Conservation (phyloP, 2,888 invertebrate species). For the Fragum whitleyi region DNA sequence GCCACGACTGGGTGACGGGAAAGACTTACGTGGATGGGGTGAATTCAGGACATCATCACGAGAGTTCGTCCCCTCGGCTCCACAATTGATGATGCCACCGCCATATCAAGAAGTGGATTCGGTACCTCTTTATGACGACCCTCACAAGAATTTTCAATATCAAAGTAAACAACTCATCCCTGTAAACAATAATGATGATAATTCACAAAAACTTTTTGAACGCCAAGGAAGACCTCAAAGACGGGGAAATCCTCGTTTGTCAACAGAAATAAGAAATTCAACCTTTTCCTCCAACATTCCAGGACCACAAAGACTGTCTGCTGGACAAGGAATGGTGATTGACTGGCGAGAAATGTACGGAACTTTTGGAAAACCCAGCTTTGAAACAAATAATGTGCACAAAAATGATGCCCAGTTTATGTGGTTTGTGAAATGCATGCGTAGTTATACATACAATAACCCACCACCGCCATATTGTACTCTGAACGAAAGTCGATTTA, state of each 20-base stretch:
- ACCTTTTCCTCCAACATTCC: neutral
- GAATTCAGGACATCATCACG: slow-evolving; percentile 28
- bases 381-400: slow-evolving; percentile 19
- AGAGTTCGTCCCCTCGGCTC: slow-evolving; percentile 36
- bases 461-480: slow-evolving; percentile 56
- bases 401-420: slow-evolving; percentile 47
- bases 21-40: slow-evolving; percentile 47
- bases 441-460: slow-evolving; percentile 39
- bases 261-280: neutral
- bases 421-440: slow-evolving; percentile 58
- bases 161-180: neutral
- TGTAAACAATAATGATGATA: neutral
- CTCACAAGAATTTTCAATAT: neutral
- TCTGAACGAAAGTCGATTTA: neutral
- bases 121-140: neutral
- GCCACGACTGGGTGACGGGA: slow-evolving; percentile 63
- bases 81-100: slow-evolving; percentile 37
- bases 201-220: neutral
- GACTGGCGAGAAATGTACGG: slow-evolving; percentile 42
- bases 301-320: neutral
- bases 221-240: neutral
- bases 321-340: slow-evolving; percentile 11
- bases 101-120: slow-evolving; percentile 36
- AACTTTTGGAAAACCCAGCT: neutral
- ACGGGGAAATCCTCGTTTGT: neutral